These are phyloP conservation scores for Euwallacea similis DNA, from an alignment of 1,140 invertebrate species.

Conservation along the genomic window DNA sequence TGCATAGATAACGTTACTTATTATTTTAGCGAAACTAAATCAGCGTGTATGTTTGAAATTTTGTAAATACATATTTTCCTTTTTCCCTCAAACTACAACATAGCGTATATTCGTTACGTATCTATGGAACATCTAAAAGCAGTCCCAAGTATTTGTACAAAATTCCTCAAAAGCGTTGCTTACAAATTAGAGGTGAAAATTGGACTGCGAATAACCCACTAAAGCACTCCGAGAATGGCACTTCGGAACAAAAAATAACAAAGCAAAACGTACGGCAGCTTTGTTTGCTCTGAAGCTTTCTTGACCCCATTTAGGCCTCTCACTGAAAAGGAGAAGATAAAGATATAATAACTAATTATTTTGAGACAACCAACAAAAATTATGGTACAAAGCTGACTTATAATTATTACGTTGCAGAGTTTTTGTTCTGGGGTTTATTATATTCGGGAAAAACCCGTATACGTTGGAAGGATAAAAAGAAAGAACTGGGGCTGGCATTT, in stretches of 20 bases:
- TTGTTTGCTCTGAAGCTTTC: constrained; percentile 31
- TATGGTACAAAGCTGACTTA: constrained; percentile 13
- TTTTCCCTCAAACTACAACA: not conserved
- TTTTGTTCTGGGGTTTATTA: too few relatives aligned
- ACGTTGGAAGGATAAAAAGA: too few relatives aligned
- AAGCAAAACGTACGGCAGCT: constrained; percentile 33
- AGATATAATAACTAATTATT: constrained; percentile 35
- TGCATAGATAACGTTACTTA: too few relatives aligned
- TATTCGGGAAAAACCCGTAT: too few relatives aligned
- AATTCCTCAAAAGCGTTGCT: not conserved
- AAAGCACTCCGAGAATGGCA: constrained; percentile 25
- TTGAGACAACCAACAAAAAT: constrained; percentile 23
- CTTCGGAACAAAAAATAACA: constrained; percentile 32
- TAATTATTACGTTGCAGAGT: not conserved
- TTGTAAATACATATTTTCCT: too few relatives aligned
- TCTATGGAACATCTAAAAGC: not conserved
- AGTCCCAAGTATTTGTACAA: constrained; percentile 15
- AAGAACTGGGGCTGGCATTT: too few relatives aligned
- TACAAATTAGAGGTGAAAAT: constrained; percentile 12
- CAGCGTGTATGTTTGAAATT: too few relatives aligned
- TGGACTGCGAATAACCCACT: constrained; percentile 14
- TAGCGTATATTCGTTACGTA: not conserved
- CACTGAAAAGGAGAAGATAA: constrained; percentile 31
- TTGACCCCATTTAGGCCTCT: constrained; percentile 34
- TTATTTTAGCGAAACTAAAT: too few relatives aligned